These are phyloP conservation scores for Ptilonorhynchus violaceus DNA, from an alignment of 2,113 vertebrate genomes.

Conservation along the genomic window DNA sequence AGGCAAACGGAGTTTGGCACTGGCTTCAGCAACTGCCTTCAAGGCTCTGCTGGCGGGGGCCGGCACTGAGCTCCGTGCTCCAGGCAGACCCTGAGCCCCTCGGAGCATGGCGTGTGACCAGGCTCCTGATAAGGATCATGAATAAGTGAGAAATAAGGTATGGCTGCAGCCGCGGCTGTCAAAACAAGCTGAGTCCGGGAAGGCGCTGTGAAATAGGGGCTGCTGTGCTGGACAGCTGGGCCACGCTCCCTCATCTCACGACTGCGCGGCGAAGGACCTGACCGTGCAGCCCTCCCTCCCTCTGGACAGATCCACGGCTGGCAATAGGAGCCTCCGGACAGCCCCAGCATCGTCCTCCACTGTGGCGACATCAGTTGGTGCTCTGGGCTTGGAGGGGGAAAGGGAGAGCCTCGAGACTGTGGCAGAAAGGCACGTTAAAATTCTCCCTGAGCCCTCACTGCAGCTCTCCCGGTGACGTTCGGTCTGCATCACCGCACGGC, in stretches of 20 bases:
- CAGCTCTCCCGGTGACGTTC: slow-evolving; percentile 55
- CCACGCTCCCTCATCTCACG: not conserved
- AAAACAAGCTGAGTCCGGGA: not conserved
- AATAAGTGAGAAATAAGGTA: not conserved
- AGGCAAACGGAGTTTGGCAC: not conserved
- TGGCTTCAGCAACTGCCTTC: not conserved
- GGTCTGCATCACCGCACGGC: slow-evolving; percentile 39
- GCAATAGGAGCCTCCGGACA: not conserved
- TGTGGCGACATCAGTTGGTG: not conserved
- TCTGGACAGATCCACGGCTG: not conserved
- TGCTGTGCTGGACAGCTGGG: not conserved
- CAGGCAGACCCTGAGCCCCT: not conserved
- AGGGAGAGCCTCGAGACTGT: not conserved
- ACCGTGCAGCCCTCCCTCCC: not conserved
- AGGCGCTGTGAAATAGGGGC: not conserved
- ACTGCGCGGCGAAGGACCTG: not conserved
- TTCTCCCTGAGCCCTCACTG: slow-evolving; percentile 55
- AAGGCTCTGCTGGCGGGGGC: not conserved
- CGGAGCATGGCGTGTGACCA: accelerated
- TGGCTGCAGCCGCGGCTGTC: not conserved
- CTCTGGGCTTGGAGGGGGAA: not conserved
- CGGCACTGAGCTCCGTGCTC: accelerated
- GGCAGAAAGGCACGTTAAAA: slow-evolving; percentile 48
- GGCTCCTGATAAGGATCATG: not conserved
- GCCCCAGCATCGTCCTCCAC: not conserved